Base-by-base conservation (phyloP, 2,113 vertebrate genomes). In the Calidris pygmaea region DNA sequence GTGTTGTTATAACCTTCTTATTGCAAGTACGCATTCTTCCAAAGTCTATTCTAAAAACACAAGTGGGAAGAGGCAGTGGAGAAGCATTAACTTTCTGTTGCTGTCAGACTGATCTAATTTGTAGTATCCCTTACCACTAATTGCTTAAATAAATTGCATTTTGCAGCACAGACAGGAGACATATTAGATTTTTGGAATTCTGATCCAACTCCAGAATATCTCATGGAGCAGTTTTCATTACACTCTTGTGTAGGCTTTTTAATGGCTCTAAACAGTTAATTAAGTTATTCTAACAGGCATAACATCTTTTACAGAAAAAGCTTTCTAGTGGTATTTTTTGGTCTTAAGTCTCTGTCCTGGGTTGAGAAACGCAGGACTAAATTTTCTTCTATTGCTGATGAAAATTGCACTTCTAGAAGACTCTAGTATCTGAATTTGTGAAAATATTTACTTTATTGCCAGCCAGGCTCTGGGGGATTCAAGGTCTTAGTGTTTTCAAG, bases 111-210 rank as follows among this genome's bases (percentile, higher is more conserved):
- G 59, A 96, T 95, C 52, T 91, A 86, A 95, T 93, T 91, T 84
- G 78, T 85, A 85, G n/a, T 48, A 81, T 63, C 67, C 56, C 56
- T 96, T 95, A 91, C 35, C 45, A 89, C 53, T 93, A 97, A 97
- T 77, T 95, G 65, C 37, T 83, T 81, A 93, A 95, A 92, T 74
- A 95, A 96, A 93, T 88, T 93, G n/a, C 37, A 90, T 95, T 96
- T 89, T 94, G 32, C 56, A 89, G 18, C 35, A 83, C 37, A 97
- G 88, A 89, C 19, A 87, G 50, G 55, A 94, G 70, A 22, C 37
- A 48, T 77, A 97, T 95, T 97, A 91, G 81, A 97, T 95, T 95
- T 86, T 94, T 85, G 60, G 75, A 95, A 94, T 95, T 96, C 48
- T 74, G 84, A 85, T 85, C 27, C 29, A 85, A 75, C 27, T 87